Evolutionary conservation across 2,113 vertebrate genomes (phyloP).

Genomic region (Cathartes aura): DNA sequence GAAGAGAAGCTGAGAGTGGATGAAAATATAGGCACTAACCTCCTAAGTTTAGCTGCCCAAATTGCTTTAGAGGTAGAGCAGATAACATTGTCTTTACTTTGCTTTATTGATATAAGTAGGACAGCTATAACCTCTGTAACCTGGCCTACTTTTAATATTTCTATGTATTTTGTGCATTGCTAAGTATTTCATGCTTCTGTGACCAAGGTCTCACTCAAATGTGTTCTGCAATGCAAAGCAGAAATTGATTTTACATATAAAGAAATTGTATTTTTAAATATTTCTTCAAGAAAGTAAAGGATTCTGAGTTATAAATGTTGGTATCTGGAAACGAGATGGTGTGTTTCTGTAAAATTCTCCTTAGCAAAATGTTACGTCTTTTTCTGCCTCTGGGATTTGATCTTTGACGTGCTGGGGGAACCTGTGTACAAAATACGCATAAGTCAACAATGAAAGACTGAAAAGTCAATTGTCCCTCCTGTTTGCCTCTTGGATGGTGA

Average conservation of each 20-base stretch:
- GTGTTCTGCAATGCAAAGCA: neutral
- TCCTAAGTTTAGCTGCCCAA: conserved; percentile 87
- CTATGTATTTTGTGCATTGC: neutral
- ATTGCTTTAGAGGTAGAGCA: conserved; percentile 88
- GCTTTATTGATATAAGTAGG: neutral
- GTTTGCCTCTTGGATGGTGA: neutral
- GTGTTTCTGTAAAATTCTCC: neutral
- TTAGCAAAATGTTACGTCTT: neutral
- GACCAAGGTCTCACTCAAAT: neutral
- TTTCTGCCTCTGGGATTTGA: neutral
- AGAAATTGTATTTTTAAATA: neutral
- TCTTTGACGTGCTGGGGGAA: neutral
- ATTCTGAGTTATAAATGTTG: neutral
- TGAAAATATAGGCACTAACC: conserved; percentile 68
- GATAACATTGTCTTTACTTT: neutral
- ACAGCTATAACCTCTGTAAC: neutral
- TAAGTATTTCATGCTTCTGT: neutral
- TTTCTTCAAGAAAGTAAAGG: neutral
- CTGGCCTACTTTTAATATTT: neutral
- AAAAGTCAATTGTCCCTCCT: neutral
- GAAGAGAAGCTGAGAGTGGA: conserved; percentile 68
- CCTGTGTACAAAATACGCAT: neutral
- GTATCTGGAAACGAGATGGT: neutral
- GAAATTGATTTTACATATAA: neutral
- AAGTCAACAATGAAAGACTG: neutral